Evolutionary conservation across 2,888 invertebrate species (phyloP), one percentile per base, ranked within the genome.

Genomic region (Euproctis similis): DNA sequence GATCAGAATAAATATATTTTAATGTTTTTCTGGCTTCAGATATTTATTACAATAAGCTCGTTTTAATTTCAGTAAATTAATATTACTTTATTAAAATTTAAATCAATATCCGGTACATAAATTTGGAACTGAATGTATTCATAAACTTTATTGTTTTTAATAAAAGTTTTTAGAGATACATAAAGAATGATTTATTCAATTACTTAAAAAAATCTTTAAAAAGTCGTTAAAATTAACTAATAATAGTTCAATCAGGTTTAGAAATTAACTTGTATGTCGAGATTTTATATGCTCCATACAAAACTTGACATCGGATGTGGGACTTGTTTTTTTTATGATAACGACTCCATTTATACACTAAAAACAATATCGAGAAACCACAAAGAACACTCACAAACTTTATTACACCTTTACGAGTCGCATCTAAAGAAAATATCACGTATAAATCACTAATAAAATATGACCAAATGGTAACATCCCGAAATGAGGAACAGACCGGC

Each of bases 361-460:
- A 19, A 26, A 26, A 34, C 33, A 34, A 34, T 34, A 34, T 26
- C 24, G 23, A 26, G 33, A 12, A 34, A 20, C 28, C 28, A 19
- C 28, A 23, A 17, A 17, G 16, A 28, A 26, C 22, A 29, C 23
- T 25, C 29, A 23, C 13, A 30, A 19, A 19, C 26, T 34, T 34
- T 29, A 33, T 29, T 21, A 21, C 22, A 10, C 8, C 8, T 19
- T 19, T 10, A 21, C 10, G 21, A 2, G 21, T 9, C 8, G 4
- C 14, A 14, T 21, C 8, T 10, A 10, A 21, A 21, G 21, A 10
- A 14, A 21, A 9, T 21, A 14, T 14, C 14, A 6, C 14, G 6
- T 14, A 42, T 47, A 48, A 44, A 41, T 50, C 39, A 37, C 31
- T 24, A 24, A 37, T 40, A 42, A 45, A 38, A 44, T 45, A 43